Base-by-base conservation (phyloP, 1,140 invertebrate species). In the Homarus americanus region DNA sequence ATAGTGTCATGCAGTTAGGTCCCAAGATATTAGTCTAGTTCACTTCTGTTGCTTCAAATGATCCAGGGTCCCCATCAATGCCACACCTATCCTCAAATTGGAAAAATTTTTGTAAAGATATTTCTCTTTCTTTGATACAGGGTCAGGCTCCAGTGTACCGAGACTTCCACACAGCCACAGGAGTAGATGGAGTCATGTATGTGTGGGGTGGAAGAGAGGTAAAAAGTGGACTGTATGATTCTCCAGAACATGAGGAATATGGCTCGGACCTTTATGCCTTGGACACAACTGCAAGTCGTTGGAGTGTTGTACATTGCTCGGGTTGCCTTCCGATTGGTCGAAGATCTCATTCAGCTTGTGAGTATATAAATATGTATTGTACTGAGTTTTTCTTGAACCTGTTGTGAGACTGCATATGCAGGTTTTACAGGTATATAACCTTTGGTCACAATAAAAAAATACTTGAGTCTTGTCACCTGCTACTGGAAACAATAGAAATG, bases 341-440 rank as follows among this genome's bases (percentile, higher is more conserved):
- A 92, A 95, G 98, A 49, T 98, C 97, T 94, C 98, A 98, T 95
- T 98, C 97, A 92, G 97, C 97, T 92, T 98, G 97, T 97, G 95
- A 95, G 96, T 95, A 63, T n/a, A 2, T 40, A 3, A 1, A 75
- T 72, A 72, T 75, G 12, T 75, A 15, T 36, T 36, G 4, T 75
- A 34, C n/a, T n/a, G n/a, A n/a, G n/a, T n/a, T n/a, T n/a, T n/a
- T n/a, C n/a, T n/a, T n/a, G n/a, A n/a, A n/a, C n/a, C n/a, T n/a
- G n/a, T n/a, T n/a, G n/a, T n/a, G n/a, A n/a, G n/a, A n/a, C n/a
- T n/a, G n/a, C n/a, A n/a, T n/a, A n/a, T n/a, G n/a, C n/a, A n/a
- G n/a, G n/a, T n/a, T n/a, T n/a, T n/a, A n/a, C n/a, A n/a, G n/a
- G n/a, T n/a, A n/a, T n/a, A n/a, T n/a, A n/a, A n/a, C n/a, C n/a